Evolutionary conservation across 2,797 vertebrate species (phyloP).

Genomic region (Cossypha dichroa): DNA sequence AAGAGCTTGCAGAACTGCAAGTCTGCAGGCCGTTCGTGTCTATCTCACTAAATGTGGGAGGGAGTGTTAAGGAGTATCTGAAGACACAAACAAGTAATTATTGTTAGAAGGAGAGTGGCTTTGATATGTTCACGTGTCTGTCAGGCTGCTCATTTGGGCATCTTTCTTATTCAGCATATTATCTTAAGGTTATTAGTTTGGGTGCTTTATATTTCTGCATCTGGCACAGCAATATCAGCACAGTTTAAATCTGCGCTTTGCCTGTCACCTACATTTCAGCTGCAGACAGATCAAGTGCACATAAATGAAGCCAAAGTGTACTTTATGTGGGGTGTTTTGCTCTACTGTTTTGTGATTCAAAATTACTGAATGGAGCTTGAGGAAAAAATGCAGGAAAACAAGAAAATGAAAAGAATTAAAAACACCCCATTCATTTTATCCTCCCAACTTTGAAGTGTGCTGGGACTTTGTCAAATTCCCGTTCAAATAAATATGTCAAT

Average conservation of each 20-base stretch:
- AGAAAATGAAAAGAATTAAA: slow-evolving; percentile 43
- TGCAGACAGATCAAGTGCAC: slow-evolving; percentile 73
- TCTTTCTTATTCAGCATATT: slow-evolving; percentile 77
- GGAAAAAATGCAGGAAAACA: slow-evolving; percentile 60
- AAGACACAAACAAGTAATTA: slow-evolving; percentile 65
- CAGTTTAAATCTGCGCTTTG: slow-evolving; percentile 75
- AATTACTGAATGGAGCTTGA: slow-evolving; percentile 75
- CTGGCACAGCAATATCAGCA: slow-evolving; percentile 44
- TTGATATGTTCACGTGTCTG: slow-evolving; percentile 39
- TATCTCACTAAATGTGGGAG: neutral
- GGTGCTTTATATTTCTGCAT: slow-evolving; percentile 72
- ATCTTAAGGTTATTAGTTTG: slow-evolving; percentile 70
- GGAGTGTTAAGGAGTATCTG: slow-evolving; percentile 35
- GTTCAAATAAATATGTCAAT: slow-evolving; percentile 82
- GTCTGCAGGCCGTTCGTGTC: neutral
- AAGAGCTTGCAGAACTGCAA: slow-evolving; percentile 7
- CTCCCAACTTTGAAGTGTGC: slow-evolving; percentile 69
- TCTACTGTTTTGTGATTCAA: slow-evolving; percentile 69
- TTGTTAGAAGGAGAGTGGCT: slow-evolving; percentile 65
- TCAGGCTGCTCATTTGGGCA: slow-evolving; percentile 51
- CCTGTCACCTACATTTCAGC: slow-evolving; percentile 75
- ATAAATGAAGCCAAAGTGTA: slow-evolving; percentile 73
- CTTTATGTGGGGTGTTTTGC: slow-evolving; percentile 70
- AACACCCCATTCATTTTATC: slow-evolving; percentile 11
- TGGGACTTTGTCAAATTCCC: slow-evolving; percentile 80